Evolutionary conservation across 2,888 invertebrate species (phyloP), one percentile per base, ranked within the genome.

Genomic region (Hartigia nigra): DNA sequence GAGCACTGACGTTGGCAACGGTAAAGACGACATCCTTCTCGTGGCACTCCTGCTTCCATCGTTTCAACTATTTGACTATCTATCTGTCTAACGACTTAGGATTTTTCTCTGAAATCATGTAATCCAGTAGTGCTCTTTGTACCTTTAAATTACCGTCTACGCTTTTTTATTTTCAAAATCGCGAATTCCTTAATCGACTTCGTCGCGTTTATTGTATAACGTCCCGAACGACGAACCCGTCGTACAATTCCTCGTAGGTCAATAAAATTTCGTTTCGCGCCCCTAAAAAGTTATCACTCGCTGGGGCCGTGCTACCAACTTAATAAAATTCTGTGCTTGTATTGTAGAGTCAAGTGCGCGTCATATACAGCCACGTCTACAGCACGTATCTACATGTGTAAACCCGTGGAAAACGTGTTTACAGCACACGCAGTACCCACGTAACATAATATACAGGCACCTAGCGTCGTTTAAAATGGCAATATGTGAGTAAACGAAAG

Each of bases 1-100:
- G 82, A 81, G 79, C 23, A 55, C 9, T 55, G 9, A 55, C 55
- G 55, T 23, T 23, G 23, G 55, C 55, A 55, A 55, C 23, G 55
- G 2, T 55, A 55, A 55, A 55, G 55, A 55, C 23, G 55, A 55
- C 55, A 55, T 55, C 23, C 23, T 55, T 23, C 23, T 55, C 2
- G 55, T 23, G 23, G 23, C 55, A 23, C 23, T 23, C 55, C 23
- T 23, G 23, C 23, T 55, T 9, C 9, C 23, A 55, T 1, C 55
- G 55, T 23, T 23, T 55, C 23, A 55, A 55, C 55, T 23, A 55
- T 55, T 23, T 23, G 5, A 39, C 39, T 55, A 23, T 39, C 23
- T 23, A 23, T 23, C 1, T 55, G 55, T 23, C 55, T 55, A 9
- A 1, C 5, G 5, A 55, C 9, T 23, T 55, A 23, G 55, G 23